Evolutionary conservation across 2,888 invertebrate species (phyloP), one percentile per base, ranked within the genome.

Genomic region (Tyria jacobaeae): DNA sequence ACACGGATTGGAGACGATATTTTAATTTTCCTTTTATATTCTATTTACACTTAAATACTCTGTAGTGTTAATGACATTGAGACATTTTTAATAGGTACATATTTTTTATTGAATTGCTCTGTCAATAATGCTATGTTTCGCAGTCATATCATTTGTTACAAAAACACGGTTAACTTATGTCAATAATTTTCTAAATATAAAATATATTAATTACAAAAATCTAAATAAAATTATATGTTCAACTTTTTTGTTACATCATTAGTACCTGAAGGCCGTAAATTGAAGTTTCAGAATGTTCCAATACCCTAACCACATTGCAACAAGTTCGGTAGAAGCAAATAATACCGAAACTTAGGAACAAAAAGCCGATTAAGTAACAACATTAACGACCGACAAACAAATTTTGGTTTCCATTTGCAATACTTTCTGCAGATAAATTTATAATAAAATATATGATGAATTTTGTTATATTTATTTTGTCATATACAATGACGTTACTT

Each of bases 361-460:
- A 60, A 68, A 73, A 75, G 71, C 76, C 66, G 76, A 75, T 75
- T 71, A 75, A 57, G 3, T 31, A 31, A 31, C 6, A 6, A 31
- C 27, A 6, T 31, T 31, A 3, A 31, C 48, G 62, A 63, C 56
- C 39, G 47, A 62, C 64, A 62, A 71, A 68, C 55, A 68, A 63
- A 49, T 48, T 14, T 60, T 60, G 54, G 60, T 67, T 65, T 39
- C 57, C 51, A 64, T 50, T 57, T 0, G 39, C 61, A 66, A 71
- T 68, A 44, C 25, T n/a, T n/a, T n/a, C n/a, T n/a, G n/a, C n/a
- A n/a, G n/a, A n/a, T n/a, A n/a, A n/a, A n/a, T n/a, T n/a, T n/a
- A n/a, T n/a, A n/a, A n/a, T n/a, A n/a, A n/a, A n/a, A n/a, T n/a
- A n/a, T n/a, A n/a, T n/a, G n/a, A n/a, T n/a, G n/a, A n/a, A n/a